These are phyloP conservation scores for Erynnis tages DNA, from an alignment of 2,888 invertebrate species.

Conservation along the genomic window DNA sequence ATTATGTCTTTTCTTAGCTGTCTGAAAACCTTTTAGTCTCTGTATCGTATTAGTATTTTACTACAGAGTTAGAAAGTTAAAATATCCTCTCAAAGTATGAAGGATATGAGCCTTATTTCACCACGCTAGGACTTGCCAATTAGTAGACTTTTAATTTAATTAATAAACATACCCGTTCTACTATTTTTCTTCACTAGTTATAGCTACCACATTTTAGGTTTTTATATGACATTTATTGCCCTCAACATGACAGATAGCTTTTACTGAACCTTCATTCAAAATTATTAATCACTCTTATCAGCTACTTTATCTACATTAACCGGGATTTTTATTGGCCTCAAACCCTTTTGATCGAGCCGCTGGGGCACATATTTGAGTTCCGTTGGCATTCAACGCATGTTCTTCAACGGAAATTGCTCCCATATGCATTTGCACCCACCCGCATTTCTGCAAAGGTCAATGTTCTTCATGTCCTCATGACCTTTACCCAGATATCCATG, in stretches of 20 bases:
- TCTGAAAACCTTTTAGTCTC: too few species aligned
- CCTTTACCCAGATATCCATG: neutral
- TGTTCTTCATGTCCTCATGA: conserved; percentile 20
- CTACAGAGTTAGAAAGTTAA: too few species aligned
- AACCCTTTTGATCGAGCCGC: conserved; percentile 7
- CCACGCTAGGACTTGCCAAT: too few species aligned
- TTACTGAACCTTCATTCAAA: neutral
- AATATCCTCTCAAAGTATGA: too few species aligned
- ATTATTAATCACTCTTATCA: conserved; percentile 3
- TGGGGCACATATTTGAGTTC: conserved; percentile 1
- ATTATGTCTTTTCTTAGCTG: too few species aligned
- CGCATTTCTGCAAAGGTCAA: conserved; percentile 23
- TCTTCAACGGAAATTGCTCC: conserved; percentile 23
- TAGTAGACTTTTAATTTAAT: too few species aligned
- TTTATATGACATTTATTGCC: neutral
- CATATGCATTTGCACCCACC: conserved; percentile 18
- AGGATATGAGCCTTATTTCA: too few species aligned
- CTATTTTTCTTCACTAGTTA: neutral
- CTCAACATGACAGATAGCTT: neutral
- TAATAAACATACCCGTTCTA: too few species aligned
- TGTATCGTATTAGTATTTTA: too few species aligned
- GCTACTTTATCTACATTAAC: neutral
- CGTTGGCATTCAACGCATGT: conserved; percentile 8
- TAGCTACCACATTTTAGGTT: neutral
- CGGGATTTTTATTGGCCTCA: neutral